phyloP scores from a whole-genome alignment of 1,140 invertebrate species.

The Orussus abietinus region DNA sequence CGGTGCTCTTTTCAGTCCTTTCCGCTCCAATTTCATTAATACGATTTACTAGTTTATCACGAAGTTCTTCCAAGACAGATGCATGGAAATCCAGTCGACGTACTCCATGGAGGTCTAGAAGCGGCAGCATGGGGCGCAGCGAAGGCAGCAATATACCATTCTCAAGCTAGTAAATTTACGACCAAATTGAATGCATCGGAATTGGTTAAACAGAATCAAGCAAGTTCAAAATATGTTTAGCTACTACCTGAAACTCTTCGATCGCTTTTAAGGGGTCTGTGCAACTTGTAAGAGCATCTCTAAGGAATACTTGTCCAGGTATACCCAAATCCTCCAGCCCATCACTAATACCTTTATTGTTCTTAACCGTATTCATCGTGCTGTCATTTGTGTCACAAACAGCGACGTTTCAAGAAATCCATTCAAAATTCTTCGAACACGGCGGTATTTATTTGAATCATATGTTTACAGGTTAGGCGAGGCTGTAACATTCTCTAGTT shows the following conservation, averaged over 20 bases:
- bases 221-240: not conserved
- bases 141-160: constrained; percentile 94
- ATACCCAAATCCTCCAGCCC: constrained; percentile 86
- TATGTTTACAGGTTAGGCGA: too few relatives aligned
- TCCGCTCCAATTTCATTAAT: constrained; percentile 86
- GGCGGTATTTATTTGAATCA: too few relatives aligned
- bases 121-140: constrained; percentile 85
- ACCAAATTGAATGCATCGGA: constrained; percentile 12
- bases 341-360: constrained; percentile 34
- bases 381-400: too few relatives aligned
- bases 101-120: constrained; percentile 91
- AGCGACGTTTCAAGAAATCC: too few relatives aligned
- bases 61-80: constrained; percentile 89
- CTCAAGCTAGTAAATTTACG: constrained; percentile 59
- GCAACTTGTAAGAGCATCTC: constrained; percentile 91
- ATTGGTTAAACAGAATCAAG: constrained; percentile 1
- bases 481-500: too few relatives aligned
- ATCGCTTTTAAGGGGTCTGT: constrained; percentile 94
- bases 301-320: constrained; percentile 81
- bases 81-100: constrained; percentile 90
- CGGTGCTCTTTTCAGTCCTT: constrained; percentile 47
- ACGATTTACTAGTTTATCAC: constrained; percentile 82
- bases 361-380: constrained; percentile 42
- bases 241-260: constrained; percentile 87
- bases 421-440: too few relatives aligned